Conservation (phyloP, 1,140 invertebrate species). For the Cotesia glomerata region DNA sequence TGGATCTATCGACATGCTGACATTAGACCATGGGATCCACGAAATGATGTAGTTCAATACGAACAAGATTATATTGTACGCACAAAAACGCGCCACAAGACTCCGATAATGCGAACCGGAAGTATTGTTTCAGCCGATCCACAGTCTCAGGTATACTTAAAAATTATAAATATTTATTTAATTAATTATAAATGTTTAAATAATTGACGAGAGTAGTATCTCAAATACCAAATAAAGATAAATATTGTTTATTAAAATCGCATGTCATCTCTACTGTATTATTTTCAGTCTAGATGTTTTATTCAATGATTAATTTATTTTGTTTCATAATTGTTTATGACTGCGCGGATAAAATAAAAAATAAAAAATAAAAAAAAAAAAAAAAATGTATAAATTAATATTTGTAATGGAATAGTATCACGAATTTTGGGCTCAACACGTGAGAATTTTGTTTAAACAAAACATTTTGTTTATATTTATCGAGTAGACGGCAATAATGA, state of each 20-base stretch:
- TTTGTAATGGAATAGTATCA: slow-evolving; percentile 25
- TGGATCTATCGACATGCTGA: slow-evolving; percentile 83
- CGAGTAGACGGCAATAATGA: slow-evolving; percentile 32
- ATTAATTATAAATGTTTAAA: not conserved
- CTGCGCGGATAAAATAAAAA: slow-evolving; percentile 2
- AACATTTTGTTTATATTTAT: slow-evolving; percentile 16
- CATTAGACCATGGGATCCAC: slow-evolving; percentile 80
- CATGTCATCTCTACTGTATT: no score
- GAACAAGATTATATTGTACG: slow-evolving; percentile 75
- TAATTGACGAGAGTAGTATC: not conserved
- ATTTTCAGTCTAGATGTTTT: no score
- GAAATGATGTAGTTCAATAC: slow-evolving; percentile 83
- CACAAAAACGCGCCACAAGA: slow-evolving; percentile 76
- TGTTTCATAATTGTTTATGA: slow-evolving; percentile 4
- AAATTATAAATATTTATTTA: slow-evolving; percentile 20
- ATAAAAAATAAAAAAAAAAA: not conserved
- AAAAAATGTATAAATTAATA: no score
- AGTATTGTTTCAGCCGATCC: slow-evolving; percentile 69
- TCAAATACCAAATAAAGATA: not conserved
- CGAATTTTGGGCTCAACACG: slow-evolving; percentile 30
- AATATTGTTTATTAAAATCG: no score
- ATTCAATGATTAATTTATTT: not conserved
- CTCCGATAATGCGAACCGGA: slow-evolving; percentile 71
- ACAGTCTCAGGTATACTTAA: slow-evolving; percentile 55
- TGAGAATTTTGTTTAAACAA: slow-evolving; percentile 20